phyloP scores from a whole-genome alignment of 1,140 invertebrate species.

The Vanessa tameamea region DNA sequence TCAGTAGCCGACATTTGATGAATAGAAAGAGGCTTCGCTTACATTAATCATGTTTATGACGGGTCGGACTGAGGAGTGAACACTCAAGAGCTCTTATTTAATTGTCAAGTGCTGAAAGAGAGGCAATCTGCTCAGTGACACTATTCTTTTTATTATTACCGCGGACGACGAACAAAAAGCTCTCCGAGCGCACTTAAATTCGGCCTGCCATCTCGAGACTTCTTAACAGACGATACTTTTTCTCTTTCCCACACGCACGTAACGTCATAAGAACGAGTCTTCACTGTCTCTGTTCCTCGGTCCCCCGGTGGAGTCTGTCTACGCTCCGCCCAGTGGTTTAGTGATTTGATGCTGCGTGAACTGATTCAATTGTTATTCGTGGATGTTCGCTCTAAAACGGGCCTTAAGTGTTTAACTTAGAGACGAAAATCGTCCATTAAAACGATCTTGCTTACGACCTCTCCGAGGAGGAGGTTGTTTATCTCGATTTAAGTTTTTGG shows the following conservation, averaged over 20 bases:
- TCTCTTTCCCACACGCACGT: conserved; percentile 57
- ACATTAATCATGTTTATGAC: conserved; percentile 76
- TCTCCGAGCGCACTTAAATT: conserved; percentile 68
- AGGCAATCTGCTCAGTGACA: conserved; percentile 78
- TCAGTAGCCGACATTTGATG: conserved; percentile 74
- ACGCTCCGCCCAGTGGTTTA: conserved; percentile 80
- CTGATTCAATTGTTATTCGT: conserved; percentile 78
- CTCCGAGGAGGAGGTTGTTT: conserved; percentile 73
- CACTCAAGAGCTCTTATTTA: conserved; percentile 76
- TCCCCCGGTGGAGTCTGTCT: conserved; percentile 73
- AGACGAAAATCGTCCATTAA: conserved; percentile 75
- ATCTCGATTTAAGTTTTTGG: conserved; percentile 78
- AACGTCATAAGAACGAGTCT: conserved; percentile 47
- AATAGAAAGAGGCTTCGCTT: conserved; percentile 63
- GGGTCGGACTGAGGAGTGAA: conserved; percentile 61
- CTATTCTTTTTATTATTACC: conserved; percentile 75
- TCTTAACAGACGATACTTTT: conserved; percentile 54
- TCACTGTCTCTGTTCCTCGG: conserved; percentile 64
- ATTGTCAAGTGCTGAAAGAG: conserved; percentile 77
- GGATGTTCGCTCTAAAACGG: conserved; percentile 58
- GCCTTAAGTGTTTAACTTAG: conserved; percentile 68
- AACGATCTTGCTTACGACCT: conserved; percentile 72
- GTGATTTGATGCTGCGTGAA: conserved; percentile 81
- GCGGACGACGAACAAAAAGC: conserved; percentile 74
- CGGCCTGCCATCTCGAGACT: conserved; percentile 62